These are phyloP conservation scores for Allygus modestus DNA, from an alignment of 2,888 invertebrate species.

Conservation along the genomic window DNA sequence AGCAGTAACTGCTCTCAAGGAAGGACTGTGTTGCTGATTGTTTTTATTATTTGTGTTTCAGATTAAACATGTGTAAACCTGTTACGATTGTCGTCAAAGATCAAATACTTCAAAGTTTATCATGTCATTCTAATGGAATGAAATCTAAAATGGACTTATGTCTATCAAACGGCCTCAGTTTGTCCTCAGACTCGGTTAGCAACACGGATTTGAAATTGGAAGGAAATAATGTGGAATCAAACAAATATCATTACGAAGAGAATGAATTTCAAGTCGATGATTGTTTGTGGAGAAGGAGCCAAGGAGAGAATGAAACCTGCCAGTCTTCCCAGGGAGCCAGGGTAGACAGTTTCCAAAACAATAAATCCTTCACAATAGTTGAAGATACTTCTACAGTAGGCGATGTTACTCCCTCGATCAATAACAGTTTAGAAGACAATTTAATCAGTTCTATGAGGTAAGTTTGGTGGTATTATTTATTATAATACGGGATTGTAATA, in stretches of 20 bases:
- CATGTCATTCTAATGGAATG: slow-evolving; percentile 10
- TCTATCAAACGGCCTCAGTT: background rate
- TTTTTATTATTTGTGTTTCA: too few relatives aligned
- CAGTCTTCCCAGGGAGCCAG: background rate
- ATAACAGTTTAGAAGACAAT: background rate
- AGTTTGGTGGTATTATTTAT: background rate
- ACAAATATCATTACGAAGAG: background rate
- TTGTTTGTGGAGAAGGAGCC: background rate
- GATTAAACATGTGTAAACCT: slow-evolving; percentile 24
- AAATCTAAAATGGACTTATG: slow-evolving; percentile 23
- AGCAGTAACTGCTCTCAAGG: too few relatives aligned
- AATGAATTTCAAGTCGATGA: background rate
- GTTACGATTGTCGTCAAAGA: background rate
- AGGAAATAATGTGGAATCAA: background rate
- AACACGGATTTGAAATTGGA: background rate
- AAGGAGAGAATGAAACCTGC: background rate
- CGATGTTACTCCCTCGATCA: background rate
- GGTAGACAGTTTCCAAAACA: background rate
- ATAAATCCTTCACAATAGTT: background rate
- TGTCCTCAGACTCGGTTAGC: background rate
- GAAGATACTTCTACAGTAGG: background rate
- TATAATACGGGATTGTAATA: too few relatives aligned
- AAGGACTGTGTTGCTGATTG: too few relatives aligned
- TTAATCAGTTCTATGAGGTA: slow-evolving; percentile 15
- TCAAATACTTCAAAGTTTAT: background rate